Conservation (phyloP, 2,113 vertebrate species). For the Rhynchomys soricoides region DNA sequence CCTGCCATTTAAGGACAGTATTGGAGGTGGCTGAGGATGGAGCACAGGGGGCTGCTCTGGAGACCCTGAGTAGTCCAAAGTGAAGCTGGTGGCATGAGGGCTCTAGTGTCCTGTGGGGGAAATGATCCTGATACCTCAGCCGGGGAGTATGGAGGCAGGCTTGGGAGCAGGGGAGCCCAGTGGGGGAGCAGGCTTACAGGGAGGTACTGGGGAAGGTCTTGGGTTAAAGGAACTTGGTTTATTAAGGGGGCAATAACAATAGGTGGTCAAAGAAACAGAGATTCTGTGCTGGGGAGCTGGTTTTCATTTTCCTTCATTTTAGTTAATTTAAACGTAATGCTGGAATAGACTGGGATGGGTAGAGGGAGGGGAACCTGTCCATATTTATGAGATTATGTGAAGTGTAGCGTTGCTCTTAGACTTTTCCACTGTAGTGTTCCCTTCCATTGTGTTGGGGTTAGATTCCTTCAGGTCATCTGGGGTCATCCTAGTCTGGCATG, state of each 20-base stretch:
- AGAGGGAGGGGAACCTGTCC: not conserved
- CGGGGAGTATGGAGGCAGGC: not conserved
- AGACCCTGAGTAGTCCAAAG: not conserved
- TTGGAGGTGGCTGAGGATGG: not conserved
- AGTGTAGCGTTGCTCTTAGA: not conserved
- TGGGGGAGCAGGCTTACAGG: not conserved
- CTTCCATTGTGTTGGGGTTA: not conserved
- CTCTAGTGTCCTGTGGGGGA: not conserved
- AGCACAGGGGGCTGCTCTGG: not conserved
- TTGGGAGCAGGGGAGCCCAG: not conserved
- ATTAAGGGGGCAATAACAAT: not conserved
- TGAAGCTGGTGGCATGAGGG: no score
- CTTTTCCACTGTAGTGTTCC: not conserved
- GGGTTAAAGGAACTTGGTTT: not conserved
- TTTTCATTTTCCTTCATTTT: not conserved
- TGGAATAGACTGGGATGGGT: not conserved
- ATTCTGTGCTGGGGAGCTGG: no score
- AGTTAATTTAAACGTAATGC: not conserved
- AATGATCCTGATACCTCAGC: no score
- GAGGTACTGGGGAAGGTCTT: no score
- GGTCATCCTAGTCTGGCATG: not conserved
- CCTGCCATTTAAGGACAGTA: not conserved
- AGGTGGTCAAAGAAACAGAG: not conserved
- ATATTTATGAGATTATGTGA: no score
- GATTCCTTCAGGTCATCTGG: not conserved